These are phyloP conservation scores for Rattus rattus DNA, from an alignment of 2,113 vertebrate genomes.

Conservation along the genomic window DNA sequence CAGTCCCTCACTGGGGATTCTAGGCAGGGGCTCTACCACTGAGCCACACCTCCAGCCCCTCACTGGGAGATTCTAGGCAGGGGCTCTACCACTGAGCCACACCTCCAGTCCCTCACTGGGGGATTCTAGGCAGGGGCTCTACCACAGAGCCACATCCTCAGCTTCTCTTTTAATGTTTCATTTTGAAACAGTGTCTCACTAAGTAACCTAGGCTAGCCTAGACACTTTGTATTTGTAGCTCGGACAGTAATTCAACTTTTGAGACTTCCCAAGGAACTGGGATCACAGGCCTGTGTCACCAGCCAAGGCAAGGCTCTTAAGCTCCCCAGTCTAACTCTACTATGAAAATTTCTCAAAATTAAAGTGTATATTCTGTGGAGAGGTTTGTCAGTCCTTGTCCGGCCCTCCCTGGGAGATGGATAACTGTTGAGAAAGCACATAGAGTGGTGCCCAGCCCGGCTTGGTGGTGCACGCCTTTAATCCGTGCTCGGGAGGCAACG, in stretches of 20 bases:
- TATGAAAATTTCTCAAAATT: neutral
- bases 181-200: neutral
- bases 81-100: neutral
- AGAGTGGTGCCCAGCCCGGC: too few relatives aligned
- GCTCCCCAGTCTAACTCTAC: neutral
- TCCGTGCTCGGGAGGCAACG: rapidly evolving
- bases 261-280: neutral
- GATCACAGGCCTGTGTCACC: neutral
- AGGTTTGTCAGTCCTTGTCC: neutral
- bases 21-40: neutral
- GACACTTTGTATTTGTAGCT: neutral
- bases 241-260: neutral
- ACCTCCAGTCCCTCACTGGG: neutral
- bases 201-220: too few relatives aligned
- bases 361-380: neutral
- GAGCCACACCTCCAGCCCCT: neutral
- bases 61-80: neutral
- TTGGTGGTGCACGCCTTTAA: neutral
- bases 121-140: neutral
- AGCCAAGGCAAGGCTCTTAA: neutral
- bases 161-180: neutral
- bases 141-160: neutral
- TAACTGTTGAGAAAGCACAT: neutral
- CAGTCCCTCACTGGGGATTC: neutral
- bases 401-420: neutral